phyloP scores from a whole-genome alignment of 2,888 invertebrate species.

The Acleris laterana region DNA sequence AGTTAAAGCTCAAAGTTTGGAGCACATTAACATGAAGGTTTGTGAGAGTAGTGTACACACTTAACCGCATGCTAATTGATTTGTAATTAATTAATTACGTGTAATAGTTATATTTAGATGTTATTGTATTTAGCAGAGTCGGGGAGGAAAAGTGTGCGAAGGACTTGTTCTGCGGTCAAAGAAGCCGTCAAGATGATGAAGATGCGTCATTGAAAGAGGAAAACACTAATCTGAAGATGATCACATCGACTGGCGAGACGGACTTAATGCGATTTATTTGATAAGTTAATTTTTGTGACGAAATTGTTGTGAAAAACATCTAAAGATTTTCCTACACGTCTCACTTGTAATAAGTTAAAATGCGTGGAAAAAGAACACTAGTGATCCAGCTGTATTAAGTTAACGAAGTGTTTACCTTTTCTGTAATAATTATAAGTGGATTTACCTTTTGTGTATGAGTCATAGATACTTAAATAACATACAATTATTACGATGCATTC shows the following conservation, averaged over 20 bases:
- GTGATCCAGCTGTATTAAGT: too few relatives aligned
- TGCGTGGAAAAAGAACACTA: too few relatives aligned
- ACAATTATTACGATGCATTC: too few relatives aligned
- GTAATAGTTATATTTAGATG: background rate
- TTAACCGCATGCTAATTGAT: slow-evolving; percentile 28
- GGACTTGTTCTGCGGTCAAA: slow-evolving; percentile 22
- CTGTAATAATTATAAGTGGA: too few relatives aligned
- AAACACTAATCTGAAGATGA: slow-evolving; percentile 23
- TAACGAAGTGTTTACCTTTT: too few relatives aligned
- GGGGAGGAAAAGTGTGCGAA: slow-evolving; percentile 28
- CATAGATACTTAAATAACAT: too few relatives aligned
- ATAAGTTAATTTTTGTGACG: background rate
- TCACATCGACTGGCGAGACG: background rate
- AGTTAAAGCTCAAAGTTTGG: too few relatives aligned
- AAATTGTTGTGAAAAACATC: background rate
- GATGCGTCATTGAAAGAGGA: slow-evolving; percentile 29
- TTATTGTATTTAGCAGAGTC: slow-evolving; percentile 28
- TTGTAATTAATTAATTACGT: slow-evolving; percentile 16
- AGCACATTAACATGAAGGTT: too few relatives aligned
- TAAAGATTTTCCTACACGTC: too few relatives aligned
- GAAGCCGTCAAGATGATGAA: too few relatives aligned
- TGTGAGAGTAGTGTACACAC: background rate
- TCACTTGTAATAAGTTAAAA: too few relatives aligned
- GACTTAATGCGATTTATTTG: slow-evolving; percentile 8
- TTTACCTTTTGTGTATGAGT: too few relatives aligned